Evolutionary conservation across 2,888 invertebrate genomes (phyloP), one percentile per base, ranked within the genome.

Genomic region (Ectemnius cavifrons): DNA sequence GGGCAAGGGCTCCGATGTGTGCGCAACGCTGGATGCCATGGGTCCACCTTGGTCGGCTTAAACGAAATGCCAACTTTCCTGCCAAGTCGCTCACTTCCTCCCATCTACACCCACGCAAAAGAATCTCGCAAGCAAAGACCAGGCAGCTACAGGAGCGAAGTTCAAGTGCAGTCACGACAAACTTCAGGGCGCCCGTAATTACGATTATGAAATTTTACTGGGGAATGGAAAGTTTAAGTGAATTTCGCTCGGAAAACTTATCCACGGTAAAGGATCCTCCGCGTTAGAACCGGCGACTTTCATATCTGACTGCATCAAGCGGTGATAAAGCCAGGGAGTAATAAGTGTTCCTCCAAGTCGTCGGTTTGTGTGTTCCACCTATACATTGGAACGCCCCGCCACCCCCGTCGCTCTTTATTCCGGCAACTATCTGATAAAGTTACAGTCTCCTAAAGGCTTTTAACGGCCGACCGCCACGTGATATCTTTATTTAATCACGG

Each of bases 401-500:
- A 3, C 3, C 23, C 23, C 37, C 37, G 11, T 37, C 11, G 8
- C 71, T 58, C 59, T 82, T 75, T 80, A 81, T 78, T 73, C 59
- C 52, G 57, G 45, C 45, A 62, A 61, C 71, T 68, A 67, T 73
- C 78, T 68, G 72, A 75, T 73, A 82, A 82, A 82, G 71, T 84
- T 84, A 82, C 67, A 69, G 70, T 68, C 78, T 80, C 79, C 78
- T 79, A 79, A 76, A 80, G 72, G 75, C 73, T 77, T 84, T 78
- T 76, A 82, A 82, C 80, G 77, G 81, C 71, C 68, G 62, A 28
- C 79, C 75, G 65, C 73, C 76, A 60, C 77, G 80, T 78, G 78
- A 78, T 80, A 80, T 83, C 81, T 80, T 81, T 81, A 82, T 81
- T 81, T 81, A 80, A 81, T 71, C 78, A 68, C 72, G 71, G 56